Evolutionary conservation across 2,888 invertebrate genomes (phyloP), one percentile per base, ranked within the genome.

Genomic region (Philhelius pedissequus): DNA sequence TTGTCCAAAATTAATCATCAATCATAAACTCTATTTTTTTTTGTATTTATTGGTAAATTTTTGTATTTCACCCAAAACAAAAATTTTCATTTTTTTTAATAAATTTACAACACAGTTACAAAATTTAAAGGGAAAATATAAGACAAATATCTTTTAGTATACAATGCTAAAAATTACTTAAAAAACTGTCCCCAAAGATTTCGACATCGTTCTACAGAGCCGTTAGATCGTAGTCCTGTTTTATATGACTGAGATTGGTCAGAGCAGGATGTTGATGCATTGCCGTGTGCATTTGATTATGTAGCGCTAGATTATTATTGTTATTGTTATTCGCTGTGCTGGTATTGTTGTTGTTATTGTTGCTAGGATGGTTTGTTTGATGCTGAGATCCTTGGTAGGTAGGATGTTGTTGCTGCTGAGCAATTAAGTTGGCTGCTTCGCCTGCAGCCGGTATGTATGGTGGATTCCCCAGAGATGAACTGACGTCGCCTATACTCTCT

Each of bases 221-320:
- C 90, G 96, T 97, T 89, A 97, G 94, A 91, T 96, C 97, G 90
- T 97, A 97, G 92, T 97, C 97, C 88, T 96, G 96, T 92, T 97
- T 97, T 89, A 96, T 96, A 89, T 95, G 91, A 87, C 90, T 90
- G 86, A 90, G 89, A 88, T 90, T 90, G 87, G 86, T 88, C 88
- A 90, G 87, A 89, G 90, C 88, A 87, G 90, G 88, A 88, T 90
- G 89, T 88, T 90, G 91, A 86, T 73, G 87, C 83, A 86, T 90
- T 73, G 73, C 86, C 69, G 86, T 69, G 62, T 91, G 52, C 83
- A 87, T 71, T 87, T 89, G 74, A 75, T 87, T 86, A 54, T 77
- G 74, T 30, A 74, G 79, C 69, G 58, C 75, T 80, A 79, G 86
- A 82, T 86, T 86, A 52, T 66, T 86, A 83, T 69, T 86, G 58